phyloP scores from a whole-genome alignment of 2,113 vertebrate species.

The Uropsilus gracilis region DNA sequence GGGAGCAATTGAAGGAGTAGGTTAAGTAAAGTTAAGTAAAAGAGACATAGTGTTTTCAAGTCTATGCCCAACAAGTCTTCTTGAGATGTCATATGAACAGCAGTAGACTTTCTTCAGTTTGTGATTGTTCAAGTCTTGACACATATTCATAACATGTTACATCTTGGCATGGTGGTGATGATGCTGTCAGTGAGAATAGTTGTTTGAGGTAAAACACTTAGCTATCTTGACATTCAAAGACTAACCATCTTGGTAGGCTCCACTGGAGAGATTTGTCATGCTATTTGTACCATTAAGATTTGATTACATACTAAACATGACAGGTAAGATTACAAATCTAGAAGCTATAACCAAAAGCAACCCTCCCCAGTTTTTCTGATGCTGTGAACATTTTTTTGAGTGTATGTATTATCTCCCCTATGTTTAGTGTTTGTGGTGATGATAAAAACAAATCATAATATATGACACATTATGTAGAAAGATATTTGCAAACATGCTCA shows the following conservation, averaged over 20 bases:
- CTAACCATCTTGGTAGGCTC: not conserved
- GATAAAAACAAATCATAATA: not conserved
- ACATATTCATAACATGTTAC: not conserved
- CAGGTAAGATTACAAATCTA: not conserved
- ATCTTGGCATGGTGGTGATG: not conserved
- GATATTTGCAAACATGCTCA: constrained; percentile 19
- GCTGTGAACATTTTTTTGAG: not conserved
- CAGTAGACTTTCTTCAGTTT: not conserved
- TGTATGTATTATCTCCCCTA: not conserved
- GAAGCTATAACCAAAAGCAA: not conserved
- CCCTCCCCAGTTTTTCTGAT: not conserved
- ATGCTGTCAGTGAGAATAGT: not conserved
- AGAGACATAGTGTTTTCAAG: not conserved
- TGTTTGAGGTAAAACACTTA: not conserved
- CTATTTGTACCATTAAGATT: not conserved
- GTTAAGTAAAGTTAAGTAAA: not conserved
- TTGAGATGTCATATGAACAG: not conserved
- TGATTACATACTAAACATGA: not conserved
- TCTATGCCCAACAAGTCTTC: not conserved
- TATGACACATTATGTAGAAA: not conserved
- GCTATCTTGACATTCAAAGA: not conserved
- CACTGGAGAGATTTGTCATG: not conserved
- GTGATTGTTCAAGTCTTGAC: not conserved
- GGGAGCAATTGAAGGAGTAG: not conserved
- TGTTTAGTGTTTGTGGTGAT: constrained; percentile 12